Evolutionary conservation across 37 sponge, comb jelly and placozoan species (phyloP).

Genomic region (Chondrilla cf. caribensis): DNA sequence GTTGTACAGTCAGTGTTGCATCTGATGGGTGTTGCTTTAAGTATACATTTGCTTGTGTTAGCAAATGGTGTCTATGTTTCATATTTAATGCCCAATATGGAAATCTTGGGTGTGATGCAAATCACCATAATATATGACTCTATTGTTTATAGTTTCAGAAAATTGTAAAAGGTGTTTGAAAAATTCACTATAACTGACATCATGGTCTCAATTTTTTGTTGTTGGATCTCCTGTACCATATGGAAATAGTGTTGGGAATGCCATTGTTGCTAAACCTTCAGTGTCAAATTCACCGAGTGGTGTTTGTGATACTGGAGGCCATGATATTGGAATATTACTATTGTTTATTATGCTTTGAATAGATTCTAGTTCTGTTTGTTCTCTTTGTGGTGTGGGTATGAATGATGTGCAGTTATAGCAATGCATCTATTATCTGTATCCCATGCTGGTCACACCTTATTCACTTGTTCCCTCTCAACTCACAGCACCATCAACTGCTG

Average conservation of each 20-base stretch:
- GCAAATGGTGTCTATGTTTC: conserved; percentile 10
- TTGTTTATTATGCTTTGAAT: conserved; percentile 5
- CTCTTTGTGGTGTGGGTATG: conserved; percentile 3
- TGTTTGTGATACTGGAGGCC: conserved; percentile 22
- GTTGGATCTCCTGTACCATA: conserved; percentile 41
- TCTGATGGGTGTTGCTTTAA: conserved; percentile 10
- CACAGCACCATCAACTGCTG: too few species aligned
- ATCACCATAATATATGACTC: background rate
- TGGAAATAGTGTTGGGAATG: conserved; percentile 52
- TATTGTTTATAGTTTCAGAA: conserved; percentile 1
- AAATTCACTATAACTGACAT: background rate
- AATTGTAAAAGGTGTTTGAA: conserved; percentile 47
- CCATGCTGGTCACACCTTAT: too few species aligned
- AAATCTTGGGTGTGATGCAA: conserved; percentile 18
- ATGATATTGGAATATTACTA: background rate
- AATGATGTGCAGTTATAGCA: conserved; percentile 20
- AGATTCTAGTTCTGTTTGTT: conserved; percentile 14
- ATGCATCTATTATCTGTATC: too few species aligned
- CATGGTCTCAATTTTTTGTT: background rate
- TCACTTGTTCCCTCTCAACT: too few species aligned
- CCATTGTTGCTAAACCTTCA: conserved; percentile 1
- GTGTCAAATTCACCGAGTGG: conserved; percentile 44
- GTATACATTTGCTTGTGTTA: conserved; percentile 15
- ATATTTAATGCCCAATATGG: conserved; percentile 34
- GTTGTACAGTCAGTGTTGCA: conserved; percentile 30